Percentiles rank a stretch among this genome's conserved stretches.
Evolutionary conservation across 2,113 vertebrate genomes (phyloP).

Genomic region (Arothron firmamentum): DNA sequence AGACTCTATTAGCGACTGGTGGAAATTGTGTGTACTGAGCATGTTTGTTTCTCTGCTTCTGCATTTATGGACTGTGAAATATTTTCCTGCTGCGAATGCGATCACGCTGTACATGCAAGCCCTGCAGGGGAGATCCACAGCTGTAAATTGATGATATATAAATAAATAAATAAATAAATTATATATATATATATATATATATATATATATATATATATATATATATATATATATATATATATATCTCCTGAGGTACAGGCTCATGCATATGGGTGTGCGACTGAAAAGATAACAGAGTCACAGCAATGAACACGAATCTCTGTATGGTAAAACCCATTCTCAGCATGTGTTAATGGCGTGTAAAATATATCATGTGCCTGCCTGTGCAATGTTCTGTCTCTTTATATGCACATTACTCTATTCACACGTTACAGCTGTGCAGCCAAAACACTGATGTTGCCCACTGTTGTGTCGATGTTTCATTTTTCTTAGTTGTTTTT

Average conservation of each 20-base stretch:
- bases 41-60: slow-evolving; percentile 55
- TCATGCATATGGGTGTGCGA: slow-evolving; percentile 20
- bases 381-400: background rate
- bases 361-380: background rate
- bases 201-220: too few species aligned
- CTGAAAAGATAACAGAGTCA: slow-evolving; percentile 42
- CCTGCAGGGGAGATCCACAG: slow-evolving; percentile 43
- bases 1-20: slow-evolving; percentile 67
- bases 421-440: background rate
- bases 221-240: background rate
- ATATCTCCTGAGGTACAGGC: slow-evolving; percentile 17
- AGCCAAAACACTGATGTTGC: background rate
- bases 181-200: too few species aligned
- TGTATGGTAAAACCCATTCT: slow-evolving; percentile 33
- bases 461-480: too few species aligned
- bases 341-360: slow-evolving; percentile 25
- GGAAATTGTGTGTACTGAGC: slow-evolving; percentile 62
- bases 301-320: slow-evolving; percentile 41
- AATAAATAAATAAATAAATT: too few species aligned
- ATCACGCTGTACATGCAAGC: slow-evolving; percentile 58
- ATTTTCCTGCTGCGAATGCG: slow-evolving; percentile 53
- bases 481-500: too few species aligned
- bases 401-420: background rate
- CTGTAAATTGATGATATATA: slow-evolving; percentile 45
- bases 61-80: slow-evolving; percentile 41